phyloP scores from a whole-genome alignment of 2,113 vertebrate genomes.

The Pitta sordida region DNA sequence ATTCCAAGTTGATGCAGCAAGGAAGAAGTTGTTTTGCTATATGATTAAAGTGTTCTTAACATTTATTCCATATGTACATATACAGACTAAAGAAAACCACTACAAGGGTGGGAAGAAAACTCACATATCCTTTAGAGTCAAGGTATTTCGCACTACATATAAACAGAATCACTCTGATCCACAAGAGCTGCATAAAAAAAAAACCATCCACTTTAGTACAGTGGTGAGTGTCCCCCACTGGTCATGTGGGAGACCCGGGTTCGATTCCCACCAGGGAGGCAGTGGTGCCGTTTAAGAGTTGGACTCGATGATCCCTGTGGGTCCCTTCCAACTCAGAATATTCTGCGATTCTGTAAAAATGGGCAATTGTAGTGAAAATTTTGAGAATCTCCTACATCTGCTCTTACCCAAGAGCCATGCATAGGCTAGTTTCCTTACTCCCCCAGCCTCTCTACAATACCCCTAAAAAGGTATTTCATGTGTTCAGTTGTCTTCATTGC shows the following conservation, averaged over 20 bases:
- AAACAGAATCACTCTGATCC: not conserved
- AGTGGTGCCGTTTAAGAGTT: no score
- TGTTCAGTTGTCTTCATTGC: not conserved
- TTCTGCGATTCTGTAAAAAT: no score
- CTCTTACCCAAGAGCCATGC: not conserved
- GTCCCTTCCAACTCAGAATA: no score
- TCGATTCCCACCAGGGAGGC: no score
- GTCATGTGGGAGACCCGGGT: no score
- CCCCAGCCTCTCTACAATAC: not conserved
- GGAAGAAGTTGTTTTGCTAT: not conserved
- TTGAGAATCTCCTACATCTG: not conserved
- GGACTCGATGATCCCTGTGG: no score
- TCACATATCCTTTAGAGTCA: not conserved
- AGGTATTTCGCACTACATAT: not conserved
- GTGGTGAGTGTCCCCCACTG: no score
- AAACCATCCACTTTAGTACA: no score
- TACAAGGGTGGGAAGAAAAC: not conserved
- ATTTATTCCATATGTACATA: not conserved
- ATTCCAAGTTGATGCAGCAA: not conserved
- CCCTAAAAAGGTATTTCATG: not conserved
- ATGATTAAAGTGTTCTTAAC: not conserved
- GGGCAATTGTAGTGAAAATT: not conserved
- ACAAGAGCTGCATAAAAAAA: not conserved
- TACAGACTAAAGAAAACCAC: not conserved
- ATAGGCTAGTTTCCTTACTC: not conserved